A percentile compares a stretch with the other conserved stretches of the same genome.
These are phyloP conservation scores for Limanda limanda DNA, from an alignment of 2,113 vertebrate genomes.

Conservation along the genomic window DNA sequence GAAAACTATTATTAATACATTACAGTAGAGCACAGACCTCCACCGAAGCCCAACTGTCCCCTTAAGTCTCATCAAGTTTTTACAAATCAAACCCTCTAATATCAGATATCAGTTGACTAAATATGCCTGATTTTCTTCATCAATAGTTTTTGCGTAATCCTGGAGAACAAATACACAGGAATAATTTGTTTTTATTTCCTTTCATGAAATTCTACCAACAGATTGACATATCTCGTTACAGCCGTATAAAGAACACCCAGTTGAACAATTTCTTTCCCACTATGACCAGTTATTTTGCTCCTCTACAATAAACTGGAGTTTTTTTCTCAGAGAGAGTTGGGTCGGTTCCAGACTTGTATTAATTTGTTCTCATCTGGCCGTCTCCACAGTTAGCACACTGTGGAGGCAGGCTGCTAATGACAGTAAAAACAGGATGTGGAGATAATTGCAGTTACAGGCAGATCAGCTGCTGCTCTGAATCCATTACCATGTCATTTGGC, in stretches of 20 bases:
- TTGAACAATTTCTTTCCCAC: not conserved
- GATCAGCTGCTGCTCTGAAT: constrained; percentile 74
- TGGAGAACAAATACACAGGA: too few species aligned
- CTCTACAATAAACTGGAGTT: constrained; percentile 35
- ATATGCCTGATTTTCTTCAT: too few species aligned
- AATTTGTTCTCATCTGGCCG: constrained; percentile 61
- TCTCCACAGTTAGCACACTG: constrained; percentile 48
- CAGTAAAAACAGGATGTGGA: constrained; percentile 74
- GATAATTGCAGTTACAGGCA: constrained; percentile 71
- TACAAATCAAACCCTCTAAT: too few species aligned
- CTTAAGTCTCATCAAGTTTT: too few species aligned
- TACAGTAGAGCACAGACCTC: too few species aligned
- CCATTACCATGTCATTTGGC: constrained; percentile 71
- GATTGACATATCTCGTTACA: too few species aligned
- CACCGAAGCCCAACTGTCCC: too few species aligned
- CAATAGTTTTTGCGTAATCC: not conserved
- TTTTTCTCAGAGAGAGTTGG: constrained; percentile 36
- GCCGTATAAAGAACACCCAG: too few species aligned
- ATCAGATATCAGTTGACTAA: too few species aligned
- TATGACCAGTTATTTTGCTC: constrained; percentile 1
- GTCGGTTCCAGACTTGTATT: constrained; percentile 59
- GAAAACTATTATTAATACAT: too few species aligned
- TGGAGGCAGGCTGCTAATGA: constrained; percentile 67
- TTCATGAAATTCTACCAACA: too few species aligned
- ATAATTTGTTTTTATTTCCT: too few species aligned